Percentiles rank a stretch among this genome's conserved stretches.
These are phyloP conservation scores for Sarcophilus harrisii DNA, from an alignment of 2,797 vertebrate genomes.

Conservation along the genomic window DNA sequence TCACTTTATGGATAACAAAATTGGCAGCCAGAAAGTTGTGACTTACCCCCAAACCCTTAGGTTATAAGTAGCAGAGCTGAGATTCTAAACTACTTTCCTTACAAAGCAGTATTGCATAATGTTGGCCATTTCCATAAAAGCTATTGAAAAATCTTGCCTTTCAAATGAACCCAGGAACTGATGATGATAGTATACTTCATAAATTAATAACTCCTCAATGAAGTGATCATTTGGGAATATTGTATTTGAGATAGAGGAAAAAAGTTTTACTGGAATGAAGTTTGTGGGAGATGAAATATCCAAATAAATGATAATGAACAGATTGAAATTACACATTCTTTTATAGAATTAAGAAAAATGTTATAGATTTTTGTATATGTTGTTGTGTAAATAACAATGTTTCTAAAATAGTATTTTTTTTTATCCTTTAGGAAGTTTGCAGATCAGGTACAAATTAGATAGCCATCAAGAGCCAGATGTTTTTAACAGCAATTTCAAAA, in stretches of 20 bases:
- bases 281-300: neutral
- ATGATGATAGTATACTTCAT: neutral
- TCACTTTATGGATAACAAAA: neutral
- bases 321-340: neutral
- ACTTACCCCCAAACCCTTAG: neutral
- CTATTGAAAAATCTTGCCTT: neutral
- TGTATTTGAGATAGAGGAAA: neutral
- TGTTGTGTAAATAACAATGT: neutral
- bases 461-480: slow-evolving; percentile 88
- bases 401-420: slow-evolving; percentile 40
- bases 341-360: neutral
- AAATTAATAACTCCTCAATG: neutral
- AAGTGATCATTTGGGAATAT: neutral
- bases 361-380: neutral
- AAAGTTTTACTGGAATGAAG: neutral
- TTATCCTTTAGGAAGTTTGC: slow-evolving; percentile 89
- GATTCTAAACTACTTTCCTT: neutral
- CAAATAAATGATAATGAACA: neutral
- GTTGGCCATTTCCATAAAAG: neutral
- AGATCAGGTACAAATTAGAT: slow-evolving; percentile 93
- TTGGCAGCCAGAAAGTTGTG: neutral
- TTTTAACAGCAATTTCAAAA: slow-evolving; percentile 88
- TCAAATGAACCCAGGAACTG: neutral
- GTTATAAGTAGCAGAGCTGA: neutral
- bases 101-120: neutral